Conservation (phyloP, 2,113 vertebrate genomes). For the Ceyx melanurus region DNA sequence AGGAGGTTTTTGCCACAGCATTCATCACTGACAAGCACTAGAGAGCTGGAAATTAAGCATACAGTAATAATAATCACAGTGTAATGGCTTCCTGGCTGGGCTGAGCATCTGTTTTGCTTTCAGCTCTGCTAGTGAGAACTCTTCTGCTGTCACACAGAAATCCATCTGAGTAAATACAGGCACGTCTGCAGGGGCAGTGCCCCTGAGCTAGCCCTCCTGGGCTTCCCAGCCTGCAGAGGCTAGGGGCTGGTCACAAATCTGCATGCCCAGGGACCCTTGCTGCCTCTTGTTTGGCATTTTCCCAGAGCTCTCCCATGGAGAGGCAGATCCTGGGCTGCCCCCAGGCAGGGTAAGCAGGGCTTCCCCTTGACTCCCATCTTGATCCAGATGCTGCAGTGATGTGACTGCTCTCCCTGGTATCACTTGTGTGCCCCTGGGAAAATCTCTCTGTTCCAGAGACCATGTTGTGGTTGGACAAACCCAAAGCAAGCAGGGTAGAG, state of each 20-base stretch:
- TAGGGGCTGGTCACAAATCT: not conserved
- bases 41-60: constrained; percentile 38
- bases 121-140: not conserved
- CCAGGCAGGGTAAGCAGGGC: not conserved
- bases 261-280: not conserved
- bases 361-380: not conserved
- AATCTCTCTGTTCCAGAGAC: not conserved
- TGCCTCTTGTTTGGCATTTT: not conserved
- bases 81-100: constrained; percentile 31
- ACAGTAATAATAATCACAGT: constrained; percentile 31
- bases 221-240: not conserved
- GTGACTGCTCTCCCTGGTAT: not conserved
- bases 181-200: not conserved
- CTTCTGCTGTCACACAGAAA: not conserved
- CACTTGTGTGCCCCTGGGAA: fast-evolving
- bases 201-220: not conserved
- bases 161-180: not conserved
- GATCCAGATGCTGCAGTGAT: not conserved
- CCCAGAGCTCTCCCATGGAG: not conserved
- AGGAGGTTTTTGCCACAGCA: not conserved
- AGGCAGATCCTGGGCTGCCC: not conserved
- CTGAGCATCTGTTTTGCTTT: constrained; percentile 38
- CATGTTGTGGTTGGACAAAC: not conserved
- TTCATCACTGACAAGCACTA: constrained; percentile 22
- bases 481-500: not conserved